phyloP scores from a whole-genome alignment of 2,113 vertebrate genomes.

The Andinoacara biseriatus region DNA sequence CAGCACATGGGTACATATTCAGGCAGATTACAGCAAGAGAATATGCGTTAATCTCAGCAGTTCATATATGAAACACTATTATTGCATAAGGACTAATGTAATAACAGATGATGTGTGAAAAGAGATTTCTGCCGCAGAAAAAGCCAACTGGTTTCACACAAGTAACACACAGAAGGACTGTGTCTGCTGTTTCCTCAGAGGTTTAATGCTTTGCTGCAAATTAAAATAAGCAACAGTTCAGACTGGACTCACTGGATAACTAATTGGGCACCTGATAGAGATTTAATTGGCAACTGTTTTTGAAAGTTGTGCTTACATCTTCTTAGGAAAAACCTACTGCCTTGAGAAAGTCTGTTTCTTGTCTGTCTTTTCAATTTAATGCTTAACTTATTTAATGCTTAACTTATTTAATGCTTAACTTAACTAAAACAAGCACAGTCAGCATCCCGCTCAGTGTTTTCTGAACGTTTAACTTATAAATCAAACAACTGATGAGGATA shows the following conservation, averaged over 20 bases:
- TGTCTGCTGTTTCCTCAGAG: not conserved
- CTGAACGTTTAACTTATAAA: not conserved
- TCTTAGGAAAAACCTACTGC: not conserved
- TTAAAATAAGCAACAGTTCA: not conserved
- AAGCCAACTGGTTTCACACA: not conserved
- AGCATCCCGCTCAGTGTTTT: not conserved
- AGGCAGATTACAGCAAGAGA: not conserved
- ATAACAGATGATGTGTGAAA: not conserved
- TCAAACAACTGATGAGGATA: not conserved
- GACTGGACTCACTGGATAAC: not conserved
- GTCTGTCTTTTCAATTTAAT: not conserved
- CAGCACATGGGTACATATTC: slow-evolving; percentile 15
- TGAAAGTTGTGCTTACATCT: not conserved
- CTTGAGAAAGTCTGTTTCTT: not conserved
- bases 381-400: not conserved
- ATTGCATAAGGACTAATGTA: not conserved
- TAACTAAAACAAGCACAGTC: not conserved
- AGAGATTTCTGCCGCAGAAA: not conserved
- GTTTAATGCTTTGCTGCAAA: not conserved
- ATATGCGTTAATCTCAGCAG: not conserved
- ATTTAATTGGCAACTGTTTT: not conserved
- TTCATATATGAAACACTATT: not conserved
- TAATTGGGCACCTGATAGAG: not conserved
- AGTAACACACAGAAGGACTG: not conserved
- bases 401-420: not conserved